These are phyloP conservation scores for Centrocercus urophasianus DNA, from an alignment of 2,113 vertebrate species.

Conservation along the genomic window DNA sequence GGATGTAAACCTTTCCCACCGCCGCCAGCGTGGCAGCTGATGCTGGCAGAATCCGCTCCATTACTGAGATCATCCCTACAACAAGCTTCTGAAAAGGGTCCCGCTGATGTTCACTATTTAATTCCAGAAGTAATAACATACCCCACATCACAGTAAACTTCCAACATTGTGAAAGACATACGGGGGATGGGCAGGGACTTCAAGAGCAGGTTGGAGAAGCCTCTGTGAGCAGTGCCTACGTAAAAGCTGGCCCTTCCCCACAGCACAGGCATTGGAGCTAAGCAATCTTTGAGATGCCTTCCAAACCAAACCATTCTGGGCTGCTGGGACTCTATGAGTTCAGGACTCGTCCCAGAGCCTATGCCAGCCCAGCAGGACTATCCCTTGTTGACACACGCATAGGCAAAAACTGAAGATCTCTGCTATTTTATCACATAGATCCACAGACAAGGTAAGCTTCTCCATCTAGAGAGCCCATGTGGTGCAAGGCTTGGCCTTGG, in stretches of 20 bases:
- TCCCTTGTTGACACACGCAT: neutral
- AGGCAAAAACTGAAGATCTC: neutral
- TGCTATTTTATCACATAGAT: neutral
- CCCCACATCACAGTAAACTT: neutral
- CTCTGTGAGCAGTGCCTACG: neutral
- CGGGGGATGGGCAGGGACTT: neutral
- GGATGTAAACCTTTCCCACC: neutral
- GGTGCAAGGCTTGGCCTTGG: neutral
- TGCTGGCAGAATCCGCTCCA: neutral
- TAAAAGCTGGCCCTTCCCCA: neutral
- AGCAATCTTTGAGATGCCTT: neutral
- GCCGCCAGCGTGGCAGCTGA: accelerated
- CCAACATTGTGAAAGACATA: neutral
- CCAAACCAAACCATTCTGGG: neutral
- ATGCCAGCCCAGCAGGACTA: neutral
- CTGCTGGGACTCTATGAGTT: neutral
- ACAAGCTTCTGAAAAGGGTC: neutral
- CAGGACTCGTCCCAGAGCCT: neutral
- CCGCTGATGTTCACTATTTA: neutral
- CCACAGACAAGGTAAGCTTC: neutral
- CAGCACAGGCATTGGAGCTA: neutral
- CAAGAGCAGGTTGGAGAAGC: neutral
- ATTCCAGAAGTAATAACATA: neutral
- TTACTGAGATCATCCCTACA: neutral
- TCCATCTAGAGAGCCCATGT: neutral